Evolutionary conservation across 30 jellyfish, hydroid and myxozoan genomes (phyloP).

Genomic region (Cassiopea andromeda): DNA sequence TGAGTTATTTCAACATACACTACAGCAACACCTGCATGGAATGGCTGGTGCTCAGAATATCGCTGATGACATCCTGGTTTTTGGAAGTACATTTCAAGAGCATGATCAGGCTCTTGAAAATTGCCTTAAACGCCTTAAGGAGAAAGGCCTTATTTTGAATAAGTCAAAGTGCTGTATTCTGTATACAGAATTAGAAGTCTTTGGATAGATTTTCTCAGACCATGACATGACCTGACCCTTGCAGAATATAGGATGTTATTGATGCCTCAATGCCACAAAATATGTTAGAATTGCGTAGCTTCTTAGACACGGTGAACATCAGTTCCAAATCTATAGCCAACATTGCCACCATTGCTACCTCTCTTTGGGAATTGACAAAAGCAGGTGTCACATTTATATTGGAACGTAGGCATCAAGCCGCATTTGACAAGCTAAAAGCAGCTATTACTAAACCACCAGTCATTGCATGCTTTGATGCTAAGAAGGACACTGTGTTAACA

Average conservation of each 20-base stretch:
- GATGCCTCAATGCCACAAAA: slow-evolving; percentile 33
- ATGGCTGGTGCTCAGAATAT: slow-evolving; percentile 18
- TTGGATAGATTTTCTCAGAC: slow-evolving; percentile 39
- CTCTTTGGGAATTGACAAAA: slow-evolving; percentile 39
- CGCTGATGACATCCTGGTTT: slow-evolving; percentile 56
- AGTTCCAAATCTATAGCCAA: slow-evolving; percentile 27
- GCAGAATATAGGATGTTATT: neutral
- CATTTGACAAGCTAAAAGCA: slow-evolving; percentile 1
- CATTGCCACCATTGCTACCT: slow-evolving; percentile 39
- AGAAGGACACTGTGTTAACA: slow-evolving; percentile 12
- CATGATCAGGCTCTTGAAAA: slow-evolving; percentile 45
- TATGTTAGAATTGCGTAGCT: slow-evolving; percentile 38
- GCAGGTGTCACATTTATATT: slow-evolving; percentile 9
- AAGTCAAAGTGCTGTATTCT: slow-evolving; percentile 30
- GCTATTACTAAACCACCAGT: slow-evolving; percentile 26
- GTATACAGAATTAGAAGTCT: slow-evolving; percentile 30
- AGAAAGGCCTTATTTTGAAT: slow-evolving; percentile 39
- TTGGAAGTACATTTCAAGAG: slow-evolving; percentile 57
- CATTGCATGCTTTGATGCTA: slow-evolving; percentile 29
- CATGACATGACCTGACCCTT: slow-evolving; percentile 52
- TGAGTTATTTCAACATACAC: slow-evolving; percentile 34
- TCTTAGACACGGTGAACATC: slow-evolving; percentile 46
- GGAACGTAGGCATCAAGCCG: slow-evolving; percentile 27
- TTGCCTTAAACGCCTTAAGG: slow-evolving; percentile 24
- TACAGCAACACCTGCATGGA: slow-evolving; percentile 39